Percentiles rank a stretch among this genome's conserved stretches.
phyloP scores from a whole-genome alignment of 2,113 vertebrate genomes.

The Cricetomys ansorgei region DNA sequence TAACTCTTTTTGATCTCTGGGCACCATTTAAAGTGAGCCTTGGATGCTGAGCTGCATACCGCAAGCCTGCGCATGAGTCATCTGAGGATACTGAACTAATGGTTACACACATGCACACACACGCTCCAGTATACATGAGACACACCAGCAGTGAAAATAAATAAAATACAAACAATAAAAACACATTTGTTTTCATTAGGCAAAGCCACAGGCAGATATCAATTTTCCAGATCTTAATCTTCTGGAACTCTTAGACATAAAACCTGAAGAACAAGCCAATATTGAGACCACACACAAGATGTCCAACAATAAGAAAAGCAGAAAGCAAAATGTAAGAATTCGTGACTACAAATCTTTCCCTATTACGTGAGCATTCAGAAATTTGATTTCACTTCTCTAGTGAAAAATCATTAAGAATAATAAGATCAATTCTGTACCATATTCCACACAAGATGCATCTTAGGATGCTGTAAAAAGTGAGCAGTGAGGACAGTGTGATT shows the following conservation, averaged over 20 bases:
- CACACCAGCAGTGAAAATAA: background rate
- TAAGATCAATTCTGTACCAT: accelerated
- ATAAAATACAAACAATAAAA: background rate
- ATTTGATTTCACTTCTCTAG: background rate
- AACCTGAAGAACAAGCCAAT: background rate
- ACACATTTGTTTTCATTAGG: conserved; percentile 4
- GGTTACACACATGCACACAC: background rate
- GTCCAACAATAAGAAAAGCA: accelerated
- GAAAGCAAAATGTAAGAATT: background rate
- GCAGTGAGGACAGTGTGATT: background rate
- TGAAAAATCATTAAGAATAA: background rate
- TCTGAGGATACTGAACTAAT: background rate
- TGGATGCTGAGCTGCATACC: background rate
- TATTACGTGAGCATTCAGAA: background rate
- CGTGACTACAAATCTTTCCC: background rate
- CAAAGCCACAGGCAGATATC: background rate
- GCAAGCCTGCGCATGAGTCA: background rate
- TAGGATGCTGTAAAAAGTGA: background rate
- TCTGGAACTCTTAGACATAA: background rate
- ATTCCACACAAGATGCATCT: background rate
- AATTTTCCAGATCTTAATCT: background rate
- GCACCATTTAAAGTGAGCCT: background rate
- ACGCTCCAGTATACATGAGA: background rate
- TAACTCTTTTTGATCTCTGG: conserved; percentile 15
- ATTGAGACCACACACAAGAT: accelerated